Evolutionary conservation across 2,888 invertebrate species (phyloP).

Genomic region (Lapara coniferarum): DNA sequence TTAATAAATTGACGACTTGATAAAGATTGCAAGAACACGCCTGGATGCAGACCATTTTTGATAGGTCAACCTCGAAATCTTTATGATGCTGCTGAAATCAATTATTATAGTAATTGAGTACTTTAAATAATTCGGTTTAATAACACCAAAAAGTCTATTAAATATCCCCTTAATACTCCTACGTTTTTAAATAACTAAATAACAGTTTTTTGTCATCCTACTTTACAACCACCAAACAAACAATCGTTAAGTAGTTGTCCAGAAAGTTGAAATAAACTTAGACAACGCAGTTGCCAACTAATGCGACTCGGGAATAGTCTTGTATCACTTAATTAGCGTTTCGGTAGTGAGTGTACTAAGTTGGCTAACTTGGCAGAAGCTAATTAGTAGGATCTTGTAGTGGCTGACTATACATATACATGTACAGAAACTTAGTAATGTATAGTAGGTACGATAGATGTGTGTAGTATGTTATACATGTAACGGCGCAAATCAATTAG

Average conservation of each 20-base stretch:
- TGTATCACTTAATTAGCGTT: constrained; percentile 66
- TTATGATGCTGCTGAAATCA: too few species aligned
- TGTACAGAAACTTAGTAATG: neutral
- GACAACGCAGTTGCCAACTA: constrained; percentile 62
- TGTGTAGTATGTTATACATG: neutral
- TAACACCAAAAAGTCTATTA: too few species aligned
- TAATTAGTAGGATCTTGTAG: constrained; percentile 63
- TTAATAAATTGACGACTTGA: too few species aligned
- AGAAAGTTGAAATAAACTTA: constrained; percentile 36
- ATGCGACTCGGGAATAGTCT: constrained; percentile 36
- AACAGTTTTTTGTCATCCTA: neutral
- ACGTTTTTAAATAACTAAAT: neutral
- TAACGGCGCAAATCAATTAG: too few species aligned
- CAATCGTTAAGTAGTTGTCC: constrained; percentile 10
- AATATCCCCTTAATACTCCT: too few species aligned
- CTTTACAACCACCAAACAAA: constrained; percentile 4
- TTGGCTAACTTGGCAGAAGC: constrained; percentile 68
- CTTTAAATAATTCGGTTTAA: too few species aligned
- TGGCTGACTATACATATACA: constrained; percentile 21
- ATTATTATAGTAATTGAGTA: too few species aligned
- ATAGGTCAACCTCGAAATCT: too few species aligned
- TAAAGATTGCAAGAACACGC: too few species aligned
- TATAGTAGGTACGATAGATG: neutral
- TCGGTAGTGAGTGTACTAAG: constrained; percentile 52
- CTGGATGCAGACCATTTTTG: too few species aligned